phyloP scores from a whole-genome alignment of 1,140 invertebrate species.

The Zophobas atratus region DNA sequence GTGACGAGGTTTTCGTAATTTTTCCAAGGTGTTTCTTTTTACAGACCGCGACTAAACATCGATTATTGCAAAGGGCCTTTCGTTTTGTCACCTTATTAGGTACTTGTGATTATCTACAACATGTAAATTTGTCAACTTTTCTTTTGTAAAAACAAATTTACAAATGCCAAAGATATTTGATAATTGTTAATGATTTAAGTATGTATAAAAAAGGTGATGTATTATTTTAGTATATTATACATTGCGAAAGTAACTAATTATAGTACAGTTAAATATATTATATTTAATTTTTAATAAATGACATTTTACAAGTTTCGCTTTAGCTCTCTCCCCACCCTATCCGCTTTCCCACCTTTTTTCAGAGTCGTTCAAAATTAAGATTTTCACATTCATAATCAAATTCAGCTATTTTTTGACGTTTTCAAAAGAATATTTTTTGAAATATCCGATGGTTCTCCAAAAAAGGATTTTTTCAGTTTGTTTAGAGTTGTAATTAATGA shows the following conservation, averaged over 20 bases:
- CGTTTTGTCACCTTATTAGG: slow-evolving; percentile 22
- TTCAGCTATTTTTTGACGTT: too few species aligned
- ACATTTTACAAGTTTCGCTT: slow-evolving; percentile 50
- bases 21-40: slow-evolving; percentile 3
- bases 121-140: slow-evolving; percentile 40
- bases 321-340: too few species aligned
- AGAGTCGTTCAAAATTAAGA: too few species aligned
- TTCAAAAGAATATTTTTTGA: too few species aligned
- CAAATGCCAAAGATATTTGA: slow-evolving; percentile 55
- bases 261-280: slow-evolving; percentile 51
- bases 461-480: too few species aligned
- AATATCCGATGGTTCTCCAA: too few species aligned
- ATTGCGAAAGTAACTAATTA: slow-evolving; percentile 49
- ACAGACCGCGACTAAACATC: slow-evolving; percentile 5
- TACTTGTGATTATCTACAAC: slow-evolving; percentile 37
- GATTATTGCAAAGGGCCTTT: slow-evolving; percentile 11
- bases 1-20: slow-evolving; percentile 21
- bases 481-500: too few species aligned
- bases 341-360: too few species aligned
- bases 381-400: too few species aligned
- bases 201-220: slow-evolving; percentile 42
- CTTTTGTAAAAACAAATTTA: slow-evolving; percentile 53
- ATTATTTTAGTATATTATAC: slow-evolving; percentile 54
- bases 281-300: slow-evolving; percentile 59
- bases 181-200: slow-evolving; percentile 49